phyloP scores from a whole-genome alignment of 2,113 vertebrate genomes.

The Thymallus thymallus region DNA sequence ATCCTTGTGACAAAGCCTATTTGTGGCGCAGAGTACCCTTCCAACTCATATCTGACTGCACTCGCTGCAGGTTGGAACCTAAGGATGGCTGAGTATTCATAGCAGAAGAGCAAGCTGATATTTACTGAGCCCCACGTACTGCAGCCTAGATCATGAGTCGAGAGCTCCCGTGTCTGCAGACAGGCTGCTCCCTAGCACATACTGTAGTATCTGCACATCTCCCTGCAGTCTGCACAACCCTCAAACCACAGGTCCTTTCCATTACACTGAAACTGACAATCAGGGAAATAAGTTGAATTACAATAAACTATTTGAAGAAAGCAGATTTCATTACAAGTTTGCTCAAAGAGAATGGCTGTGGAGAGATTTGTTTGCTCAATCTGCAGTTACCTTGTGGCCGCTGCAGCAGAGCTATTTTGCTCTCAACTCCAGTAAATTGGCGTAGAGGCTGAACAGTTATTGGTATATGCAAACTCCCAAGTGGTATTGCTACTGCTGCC shows the following conservation, averaged over 20 bases:
- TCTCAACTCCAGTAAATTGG: constrained; percentile 16
- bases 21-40: not conserved
- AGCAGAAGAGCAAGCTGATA: constrained; percentile 45
- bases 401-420: too few relatives aligned
- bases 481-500: not conserved
- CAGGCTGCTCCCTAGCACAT: constrained; percentile 32
- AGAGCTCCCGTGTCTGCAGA: constrained; percentile 19
- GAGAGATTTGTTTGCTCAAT: constrained; percentile 47
- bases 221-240: constrained; percentile 3
- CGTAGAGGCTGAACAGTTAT: constrained; percentile 7
- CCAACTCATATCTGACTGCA: not conserved
- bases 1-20: constrained; percentile 25
- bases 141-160: constrained; percentile 24
- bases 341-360: constrained; percentile 15
- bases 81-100: constrained; percentile 45
- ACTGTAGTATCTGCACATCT: too few relatives aligned
- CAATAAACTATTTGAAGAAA: constrained; percentile 50
- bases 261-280: constrained; percentile 45
- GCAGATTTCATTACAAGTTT: constrained; percentile 43
- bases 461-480: not conserved
- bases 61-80: not conserved
- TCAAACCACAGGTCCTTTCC: constrained; percentile 32
- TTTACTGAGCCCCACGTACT: constrained; percentile 29
- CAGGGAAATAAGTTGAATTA: constrained; percentile 47
- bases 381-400: constrained; percentile 33